Evolutionary conservation across 2,888 invertebrate species (phyloP).

Genomic region (Seira ritae): DNA sequence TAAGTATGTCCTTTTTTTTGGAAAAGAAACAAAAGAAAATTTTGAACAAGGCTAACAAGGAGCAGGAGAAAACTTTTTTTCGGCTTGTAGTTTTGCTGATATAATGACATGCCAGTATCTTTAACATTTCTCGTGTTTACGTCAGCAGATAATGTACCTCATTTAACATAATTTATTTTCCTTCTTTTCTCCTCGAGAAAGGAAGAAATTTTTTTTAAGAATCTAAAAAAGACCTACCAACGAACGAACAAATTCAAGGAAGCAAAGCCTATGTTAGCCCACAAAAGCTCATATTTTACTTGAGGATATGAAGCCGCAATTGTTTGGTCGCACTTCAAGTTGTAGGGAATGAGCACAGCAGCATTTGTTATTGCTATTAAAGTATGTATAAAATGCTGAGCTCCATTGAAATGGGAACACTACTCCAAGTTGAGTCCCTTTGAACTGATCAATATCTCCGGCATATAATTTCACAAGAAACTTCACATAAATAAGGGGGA

Average conservation of each 20-base stretch:
- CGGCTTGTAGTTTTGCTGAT: background rate
- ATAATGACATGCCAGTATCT: slow-evolving; percentile 21
- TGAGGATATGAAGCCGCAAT: slow-evolving; percentile 13
- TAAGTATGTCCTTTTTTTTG: too few relatives aligned
- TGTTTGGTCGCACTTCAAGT: background rate
- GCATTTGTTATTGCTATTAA: too few relatives aligned
- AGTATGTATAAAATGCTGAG: too few relatives aligned
- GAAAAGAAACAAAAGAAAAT: background rate
- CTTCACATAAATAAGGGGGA: too few relatives aligned
- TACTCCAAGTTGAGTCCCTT: background rate
- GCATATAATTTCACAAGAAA: background rate
- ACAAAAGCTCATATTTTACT: slow-evolving; percentile 15
- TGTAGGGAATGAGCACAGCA: background rate
- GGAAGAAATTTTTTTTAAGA: background rate
- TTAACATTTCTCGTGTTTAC: slow-evolving; percentile 54
- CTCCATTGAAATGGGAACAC: background rate
- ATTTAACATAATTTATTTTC: slow-evolving; percentile 62
- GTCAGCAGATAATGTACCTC: slow-evolving; percentile 61
- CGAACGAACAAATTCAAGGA: background rate
- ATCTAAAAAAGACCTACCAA: too few relatives aligned
- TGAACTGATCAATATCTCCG: slow-evolving; percentile 11
- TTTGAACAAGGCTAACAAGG: background rate
- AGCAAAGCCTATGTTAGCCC: background rate
- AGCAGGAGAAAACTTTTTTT: slow-evolving; percentile 14
- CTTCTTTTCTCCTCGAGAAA: slow-evolving; percentile 4